Evolutionary conservation across 2,113 vertebrate species (phyloP).

Genomic region (Tetraodon nigroviridis): DNA sequence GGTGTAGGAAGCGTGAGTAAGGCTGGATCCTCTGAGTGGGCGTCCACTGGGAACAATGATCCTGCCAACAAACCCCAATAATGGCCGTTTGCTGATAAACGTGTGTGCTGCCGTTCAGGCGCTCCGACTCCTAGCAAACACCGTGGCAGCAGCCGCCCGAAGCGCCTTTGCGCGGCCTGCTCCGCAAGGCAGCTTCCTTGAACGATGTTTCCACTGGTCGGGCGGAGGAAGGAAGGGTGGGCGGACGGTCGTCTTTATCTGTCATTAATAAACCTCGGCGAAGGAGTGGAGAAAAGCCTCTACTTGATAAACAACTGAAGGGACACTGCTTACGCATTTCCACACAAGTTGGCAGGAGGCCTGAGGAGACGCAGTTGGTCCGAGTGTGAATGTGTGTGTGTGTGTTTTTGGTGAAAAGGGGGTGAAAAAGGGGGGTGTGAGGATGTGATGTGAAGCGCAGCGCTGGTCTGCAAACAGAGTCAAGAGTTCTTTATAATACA

Average conservation of each 20-base stretch:
- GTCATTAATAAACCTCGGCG: slow-evolving; percentile 58
- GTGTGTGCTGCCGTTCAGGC: slow-evolving; percentile 5
- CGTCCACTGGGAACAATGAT: slow-evolving; percentile 65
- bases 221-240: slow-evolving; percentile 66
- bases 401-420: not conserved
- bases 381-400: not conserved
- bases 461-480: slow-evolving; percentile 11
- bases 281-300: slow-evolving; percentile 45
- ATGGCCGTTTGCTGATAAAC: slow-evolving; percentile 40
- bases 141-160: not conserved
- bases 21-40: slow-evolving; percentile 42
- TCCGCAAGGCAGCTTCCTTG: slow-evolving; percentile 36
- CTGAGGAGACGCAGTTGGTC: slow-evolving; percentile 40
- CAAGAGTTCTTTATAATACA: slow-evolving; percentile 11
- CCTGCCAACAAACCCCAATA: slow-evolving; percentile 40
- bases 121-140: slow-evolving; percentile 9
- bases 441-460: slow-evolving; percentile 15
- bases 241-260: slow-evolving; percentile 48
- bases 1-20: slow-evolving; percentile 65
- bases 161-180: not conserved
- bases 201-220: slow-evolving; percentile 55
- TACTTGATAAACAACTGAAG: slow-evolving; percentile 52
- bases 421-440: slow-evolving; percentile 15
- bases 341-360: slow-evolving; percentile 47
- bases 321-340: slow-evolving; percentile 67